Percentiles rank a stretch among this genome's conserved stretches.
These are phyloP conservation scores for Amblyteles armatorius DNA, from an alignment of 2,888 invertebrate species.

Conservation along the genomic window DNA sequence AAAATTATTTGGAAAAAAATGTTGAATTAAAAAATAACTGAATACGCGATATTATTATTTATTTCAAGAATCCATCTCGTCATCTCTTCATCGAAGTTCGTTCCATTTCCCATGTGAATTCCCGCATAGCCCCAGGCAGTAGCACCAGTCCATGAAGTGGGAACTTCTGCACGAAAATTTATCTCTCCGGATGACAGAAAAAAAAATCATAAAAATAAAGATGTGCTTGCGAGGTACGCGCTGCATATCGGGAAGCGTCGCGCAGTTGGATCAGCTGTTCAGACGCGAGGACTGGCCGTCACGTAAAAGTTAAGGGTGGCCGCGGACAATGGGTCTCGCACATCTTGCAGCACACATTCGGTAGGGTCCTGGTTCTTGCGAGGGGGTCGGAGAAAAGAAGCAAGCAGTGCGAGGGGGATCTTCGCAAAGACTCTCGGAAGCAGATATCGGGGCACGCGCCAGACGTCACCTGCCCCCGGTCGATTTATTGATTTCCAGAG, in stretches of 20 bases:
- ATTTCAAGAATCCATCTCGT: too few species aligned
- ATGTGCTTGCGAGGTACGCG: conserved; percentile 3
- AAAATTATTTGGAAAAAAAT: background rate
- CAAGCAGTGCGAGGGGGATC: conserved; percentile 49
- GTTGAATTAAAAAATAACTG: too few species aligned
- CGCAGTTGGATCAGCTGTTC: conserved; percentile 55
- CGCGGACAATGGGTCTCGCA: conserved; percentile 51
- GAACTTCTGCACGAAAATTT: conserved; percentile 20
- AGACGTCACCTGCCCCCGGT: conserved; percentile 77
- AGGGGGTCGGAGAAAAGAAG: conserved; percentile 34
- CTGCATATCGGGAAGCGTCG: conserved; percentile 7
- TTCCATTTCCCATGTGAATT: background rate
- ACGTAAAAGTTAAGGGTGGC: conserved; percentile 39
- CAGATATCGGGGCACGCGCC: conserved; percentile 81
- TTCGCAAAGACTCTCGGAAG: conserved; percentile 51
- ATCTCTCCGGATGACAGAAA: conserved; percentile 38
- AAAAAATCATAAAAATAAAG: conserved; percentile 2
- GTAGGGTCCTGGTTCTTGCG: conserved; percentile 50
- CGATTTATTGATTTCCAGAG: conserved; percentile 80
- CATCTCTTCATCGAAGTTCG: background rate
- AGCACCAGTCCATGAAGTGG: background rate
- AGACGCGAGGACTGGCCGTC: conserved; percentile 32
- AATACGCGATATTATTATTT: too few species aligned
- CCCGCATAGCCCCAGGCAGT: background rate
- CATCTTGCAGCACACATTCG: conserved; percentile 61